Conservation (phyloP, 2,797 vertebrate genomes). For the Thamnophis elegans region DNA sequence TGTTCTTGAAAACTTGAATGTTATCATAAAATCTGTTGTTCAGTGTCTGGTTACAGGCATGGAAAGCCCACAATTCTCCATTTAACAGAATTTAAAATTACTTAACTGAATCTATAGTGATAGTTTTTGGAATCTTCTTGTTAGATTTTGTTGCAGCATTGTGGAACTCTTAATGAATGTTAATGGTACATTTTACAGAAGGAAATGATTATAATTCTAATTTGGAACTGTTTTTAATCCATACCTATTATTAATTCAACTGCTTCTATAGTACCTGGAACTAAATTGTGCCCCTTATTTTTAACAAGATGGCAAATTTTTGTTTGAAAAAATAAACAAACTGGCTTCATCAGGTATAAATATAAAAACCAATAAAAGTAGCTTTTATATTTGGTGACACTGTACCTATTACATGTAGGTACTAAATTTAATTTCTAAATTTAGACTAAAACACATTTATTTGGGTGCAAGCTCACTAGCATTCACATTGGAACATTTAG, state of each 20-base stretch:
- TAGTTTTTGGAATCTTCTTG: background rate
- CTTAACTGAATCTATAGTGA: background rate
- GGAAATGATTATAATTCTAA: background rate
- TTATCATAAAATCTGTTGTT: background rate
- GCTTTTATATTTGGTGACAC: background rate
- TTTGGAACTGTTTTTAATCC: background rate
- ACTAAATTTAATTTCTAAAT: background rate
- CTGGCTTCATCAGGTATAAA: background rate
- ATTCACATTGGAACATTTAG: background rate
- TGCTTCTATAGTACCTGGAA: background rate
- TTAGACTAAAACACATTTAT: background rate
- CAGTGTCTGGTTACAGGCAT: background rate
- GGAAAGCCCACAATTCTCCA: background rate
- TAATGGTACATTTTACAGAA: background rate
- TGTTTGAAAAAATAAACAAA: background rate
- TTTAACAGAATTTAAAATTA: background rate
- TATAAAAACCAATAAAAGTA: background rate
- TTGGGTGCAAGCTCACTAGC: background rate
- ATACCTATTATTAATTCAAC: background rate
- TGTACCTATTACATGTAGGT: background rate
- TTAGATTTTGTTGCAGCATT: background rate
- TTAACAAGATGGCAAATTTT: background rate
- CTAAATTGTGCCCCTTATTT: background rate
- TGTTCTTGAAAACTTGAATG: background rate
- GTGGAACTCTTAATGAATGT: background rate